Evolutionary conservation across 2,888 invertebrate genomes (phyloP), one percentile per base, ranked within the genome.

Genomic region (Drosophila acutilabella): DNA sequence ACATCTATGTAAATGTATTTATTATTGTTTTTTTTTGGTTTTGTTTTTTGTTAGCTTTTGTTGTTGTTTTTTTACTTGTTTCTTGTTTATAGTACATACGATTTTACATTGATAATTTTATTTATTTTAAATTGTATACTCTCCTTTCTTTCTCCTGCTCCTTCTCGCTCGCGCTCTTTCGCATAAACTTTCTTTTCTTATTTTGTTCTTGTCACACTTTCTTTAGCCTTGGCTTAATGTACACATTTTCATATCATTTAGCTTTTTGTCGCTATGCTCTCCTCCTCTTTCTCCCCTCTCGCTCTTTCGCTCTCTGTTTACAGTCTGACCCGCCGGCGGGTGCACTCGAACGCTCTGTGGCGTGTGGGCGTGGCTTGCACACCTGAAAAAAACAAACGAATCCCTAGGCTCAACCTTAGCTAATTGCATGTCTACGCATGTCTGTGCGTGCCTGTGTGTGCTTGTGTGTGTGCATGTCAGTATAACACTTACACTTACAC

Each of bases 1-100:
- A 83, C 85, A 83, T 88, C 88, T 83, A 83, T 88, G 76, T 83
- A 88, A 88, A 85, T 87, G 82, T 88, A 82, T 88, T 76, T 88
- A 84, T 86, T 76, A 67, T 40, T 51, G 36, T 11, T 71, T 53
- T 42, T 73, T 47, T 47, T 61, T 68, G 50, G 64, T 60, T 74
- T 57, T 65, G 62, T 51, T 20, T 42, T 57, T 44, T 65, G 48
- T 77, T 70, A 50, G 56, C 23, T 45, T 60, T 51, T 47, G 53
- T 60, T 64, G 26, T 30, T 52, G 48, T 45, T 70, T 68, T 68
- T 65, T 53, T 57, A 68, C 66, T 67, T 66, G 68, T 66, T 73
- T 65, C 30, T 71, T 74, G 41, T 78, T 67, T 84, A 80, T 72
- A 78, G 74, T 83, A 88, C 87, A 80, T 89, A 78, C 62, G 86